Conservation (phyloP, 2,113 vertebrate species). For the Perognathus longimembris region DNA sequence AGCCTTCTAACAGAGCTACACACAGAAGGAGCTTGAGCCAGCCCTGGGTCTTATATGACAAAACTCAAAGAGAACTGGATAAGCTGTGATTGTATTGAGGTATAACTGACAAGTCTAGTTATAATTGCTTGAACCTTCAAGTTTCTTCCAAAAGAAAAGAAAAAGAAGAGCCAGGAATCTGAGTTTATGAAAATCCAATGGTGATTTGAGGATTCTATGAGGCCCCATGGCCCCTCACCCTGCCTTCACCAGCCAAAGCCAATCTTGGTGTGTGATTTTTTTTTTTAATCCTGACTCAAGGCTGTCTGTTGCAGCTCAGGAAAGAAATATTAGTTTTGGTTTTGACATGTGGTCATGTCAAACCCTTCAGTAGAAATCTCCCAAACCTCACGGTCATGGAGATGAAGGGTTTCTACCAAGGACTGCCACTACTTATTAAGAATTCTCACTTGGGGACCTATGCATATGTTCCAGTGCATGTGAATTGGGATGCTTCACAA, state of each 20-base stretch:
- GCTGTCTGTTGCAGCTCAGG: background rate
- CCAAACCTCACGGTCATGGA: background rate
- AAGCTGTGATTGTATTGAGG: background rate
- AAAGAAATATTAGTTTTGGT: background rate
- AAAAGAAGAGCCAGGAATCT: background rate
- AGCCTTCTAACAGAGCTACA: background rate
- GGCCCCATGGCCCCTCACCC: too few species aligned
- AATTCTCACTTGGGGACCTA: background rate
- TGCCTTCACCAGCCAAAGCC: too few species aligned
- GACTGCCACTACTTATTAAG: background rate
- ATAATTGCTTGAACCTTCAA: background rate
- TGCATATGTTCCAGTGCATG: background rate
- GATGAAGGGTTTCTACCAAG: background rate
- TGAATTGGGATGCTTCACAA: background rate
- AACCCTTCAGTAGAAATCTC: background rate
- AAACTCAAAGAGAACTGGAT: background rate
- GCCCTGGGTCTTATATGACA: background rate
- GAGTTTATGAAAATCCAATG: background rate
- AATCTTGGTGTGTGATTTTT: background rate
- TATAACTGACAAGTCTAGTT: background rate
- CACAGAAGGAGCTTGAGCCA: background rate
- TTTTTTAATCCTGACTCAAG: background rate
- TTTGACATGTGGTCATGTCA: background rate
- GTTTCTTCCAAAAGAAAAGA: conserved; percentile 4
- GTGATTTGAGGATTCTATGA: background rate